Conservation (phyloP, 2,797 vertebrate species). For the Danio jaintianensis region DNA sequence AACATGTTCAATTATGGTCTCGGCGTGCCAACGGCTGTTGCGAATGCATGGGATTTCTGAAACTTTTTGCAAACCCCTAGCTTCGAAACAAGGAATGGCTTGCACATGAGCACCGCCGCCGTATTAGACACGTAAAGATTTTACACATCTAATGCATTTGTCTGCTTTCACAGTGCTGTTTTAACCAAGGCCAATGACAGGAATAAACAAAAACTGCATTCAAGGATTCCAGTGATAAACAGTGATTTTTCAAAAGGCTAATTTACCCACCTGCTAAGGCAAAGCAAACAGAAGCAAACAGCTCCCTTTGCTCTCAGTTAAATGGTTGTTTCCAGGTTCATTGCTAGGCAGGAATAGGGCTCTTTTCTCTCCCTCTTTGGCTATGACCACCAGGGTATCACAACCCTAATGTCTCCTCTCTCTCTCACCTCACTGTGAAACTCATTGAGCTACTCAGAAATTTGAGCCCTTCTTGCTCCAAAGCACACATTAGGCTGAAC, state of each 20-base stretch:
- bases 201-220: constrained; percentile 34
- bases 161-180: constrained; percentile 8
- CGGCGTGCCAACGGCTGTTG: constrained; percentile 65
- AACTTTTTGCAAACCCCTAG: constrained; percentile 19
- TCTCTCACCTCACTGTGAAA: constrained; percentile 26
- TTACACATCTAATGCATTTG: constrained; percentile 26
- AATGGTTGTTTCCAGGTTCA: constrained; percentile 26
- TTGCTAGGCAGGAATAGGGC: neutral
- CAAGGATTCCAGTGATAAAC: constrained; percentile 30
- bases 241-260: constrained; percentile 16
- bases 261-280: constrained; percentile 2
- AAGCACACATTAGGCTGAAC: constrained; percentile 59
- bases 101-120: neutral
- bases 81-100: constrained; percentile 29
- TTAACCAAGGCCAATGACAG: constrained; percentile 16
- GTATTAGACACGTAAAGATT: constrained; percentile 29
- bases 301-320: constrained; percentile 14
- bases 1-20: constrained; percentile 72
- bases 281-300: constrained; percentile 25
- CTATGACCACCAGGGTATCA: constrained; percentile 22
- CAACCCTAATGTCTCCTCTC: constrained; percentile 37
- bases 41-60: constrained; percentile 50
- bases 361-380: neutral
- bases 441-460: constrained; percentile 31
- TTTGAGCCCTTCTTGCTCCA: constrained; percentile 42